phyloP scores from a whole-genome alignment of 2,113 vertebrate genomes.

The Pelecanoides urinatrix region DNA sequence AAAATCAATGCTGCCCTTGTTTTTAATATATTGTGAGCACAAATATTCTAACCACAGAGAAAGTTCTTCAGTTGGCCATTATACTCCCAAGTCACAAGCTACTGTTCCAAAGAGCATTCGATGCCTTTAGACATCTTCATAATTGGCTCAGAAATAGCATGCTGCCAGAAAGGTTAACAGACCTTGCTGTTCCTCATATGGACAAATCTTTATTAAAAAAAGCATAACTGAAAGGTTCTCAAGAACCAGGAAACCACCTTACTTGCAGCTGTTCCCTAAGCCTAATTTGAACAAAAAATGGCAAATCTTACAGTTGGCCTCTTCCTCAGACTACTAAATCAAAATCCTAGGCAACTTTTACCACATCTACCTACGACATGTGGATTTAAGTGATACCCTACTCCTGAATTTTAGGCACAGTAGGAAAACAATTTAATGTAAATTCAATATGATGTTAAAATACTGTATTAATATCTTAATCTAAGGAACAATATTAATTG shows the following conservation, averaged over 20 bases:
- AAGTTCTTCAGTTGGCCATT: conserved; percentile 41
- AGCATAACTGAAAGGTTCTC: conserved; percentile 27
- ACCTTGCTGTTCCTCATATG: conserved; percentile 51
- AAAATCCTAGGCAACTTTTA: background rate
- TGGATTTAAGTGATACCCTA: background rate
- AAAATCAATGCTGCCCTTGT: conserved; percentile 34
- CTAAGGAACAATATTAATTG: background rate
- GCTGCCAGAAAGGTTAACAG: conserved; percentile 59
- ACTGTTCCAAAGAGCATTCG: conserved; percentile 44
- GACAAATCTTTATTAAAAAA: conserved; percentile 53
- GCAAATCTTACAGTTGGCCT: background rate
- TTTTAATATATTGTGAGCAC: conserved; percentile 36
- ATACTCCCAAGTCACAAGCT: conserved; percentile 58
- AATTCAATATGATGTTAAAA: background rate
- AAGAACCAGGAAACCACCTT: conserved; percentile 24
- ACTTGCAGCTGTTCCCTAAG: conserved; percentile 12
- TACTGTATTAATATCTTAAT: background rate
- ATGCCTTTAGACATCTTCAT: conserved; percentile 66
- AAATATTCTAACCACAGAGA: conserved; percentile 37
- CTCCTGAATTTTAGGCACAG: background rate
- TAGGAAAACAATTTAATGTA: background rate
- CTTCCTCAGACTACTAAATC: background rate
- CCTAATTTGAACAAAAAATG: background rate
- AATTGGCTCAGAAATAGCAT: conserved; percentile 63
- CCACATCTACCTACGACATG: background rate